Percentiles rank a stretch among this genome's conserved stretches.
Evolutionary conservation across 2,888 invertebrate genomes (phyloP).

Genomic region (Didymodactylos carnosus): DNA sequence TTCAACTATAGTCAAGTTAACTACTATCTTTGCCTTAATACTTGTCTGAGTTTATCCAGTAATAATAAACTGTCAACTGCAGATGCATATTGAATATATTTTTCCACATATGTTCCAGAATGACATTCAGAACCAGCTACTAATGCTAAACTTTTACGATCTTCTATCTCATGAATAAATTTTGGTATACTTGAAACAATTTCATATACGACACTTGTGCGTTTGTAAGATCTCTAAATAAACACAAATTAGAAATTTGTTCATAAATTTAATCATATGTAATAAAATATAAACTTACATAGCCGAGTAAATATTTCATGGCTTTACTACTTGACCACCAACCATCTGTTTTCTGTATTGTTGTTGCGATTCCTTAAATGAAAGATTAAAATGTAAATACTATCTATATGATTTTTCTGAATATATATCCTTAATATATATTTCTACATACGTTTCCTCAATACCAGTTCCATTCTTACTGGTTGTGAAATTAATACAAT

Average conservation of each 20-base stretch:
- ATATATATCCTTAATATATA: no score
- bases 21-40: not conserved
- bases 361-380: no score
- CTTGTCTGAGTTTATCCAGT: not conserved
- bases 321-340: not conserved
- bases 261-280: not conserved
- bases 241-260: not conserved
- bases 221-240: not conserved
- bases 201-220: not conserved
- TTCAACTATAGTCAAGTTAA: not conserved
- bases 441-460: not conserved
- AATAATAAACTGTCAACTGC: not conserved
- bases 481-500: not conserved
- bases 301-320: not conserved
- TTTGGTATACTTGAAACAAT: slow-evolving; percentile 4
- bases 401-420: no score
- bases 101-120: not conserved
- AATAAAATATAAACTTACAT: not conserved
- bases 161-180: slow-evolving; percentile 6
- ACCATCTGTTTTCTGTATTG: not conserved
- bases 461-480: not conserved
- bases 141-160: slow-evolving; percentile 8
- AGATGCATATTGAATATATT: not conserved
- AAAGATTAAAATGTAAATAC: no score
- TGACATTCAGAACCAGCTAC: not conserved